Base-by-base conservation (phyloP, 2,113 vertebrate genomes). In the Thunnus maccoyii region DNA sequence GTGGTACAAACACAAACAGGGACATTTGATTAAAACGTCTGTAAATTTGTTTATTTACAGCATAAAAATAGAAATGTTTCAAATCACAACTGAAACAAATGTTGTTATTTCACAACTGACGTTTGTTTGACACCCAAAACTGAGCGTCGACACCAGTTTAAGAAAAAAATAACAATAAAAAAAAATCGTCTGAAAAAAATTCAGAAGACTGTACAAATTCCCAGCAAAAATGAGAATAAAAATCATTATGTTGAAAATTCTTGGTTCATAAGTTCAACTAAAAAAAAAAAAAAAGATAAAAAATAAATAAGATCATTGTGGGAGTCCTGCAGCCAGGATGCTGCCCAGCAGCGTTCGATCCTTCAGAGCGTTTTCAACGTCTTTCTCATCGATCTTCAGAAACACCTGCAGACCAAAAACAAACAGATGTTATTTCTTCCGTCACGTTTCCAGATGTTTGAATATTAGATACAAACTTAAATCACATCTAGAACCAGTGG, bases 321-420 rank as follows among this genome's bases (percentile, higher is more conserved):
- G 90, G 70, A 97, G 95, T 1, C 97, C 97, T 4, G 88, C 93
- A 1, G 95, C 93, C 51, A 99, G 91, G 89, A 99, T 97, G 91
- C 93, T 97, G 56, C 97, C 97, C 74, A 98, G 82, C 60, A 99
- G 94, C 0, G 91, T 90, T 0, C 87, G 92, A 52, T 99, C 98
- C 87, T 97, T 97, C 84, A 99, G 94, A 3, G 96, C 95, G 36
- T 96, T 96, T 63, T 99, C 97, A 1, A 97, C 87, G 0, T 96
- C 96, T 8, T 90, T 93, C 92, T 97, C 97, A 65, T 99, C 97
- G 69, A 98, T 95, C 94, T 95, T 97, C 90, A 99, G 91, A 36
- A 93, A 97, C 22, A 99, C 95, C 98, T 99, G 90, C 54, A 68
- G 32, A 62, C 20, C 17, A 44, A 11, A 0, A 47, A 18, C 15